These are phyloP conservation scores for Nesogale talazaci DNA, from an alignment of 2,113 vertebrate species.

Conservation along the genomic window DNA sequence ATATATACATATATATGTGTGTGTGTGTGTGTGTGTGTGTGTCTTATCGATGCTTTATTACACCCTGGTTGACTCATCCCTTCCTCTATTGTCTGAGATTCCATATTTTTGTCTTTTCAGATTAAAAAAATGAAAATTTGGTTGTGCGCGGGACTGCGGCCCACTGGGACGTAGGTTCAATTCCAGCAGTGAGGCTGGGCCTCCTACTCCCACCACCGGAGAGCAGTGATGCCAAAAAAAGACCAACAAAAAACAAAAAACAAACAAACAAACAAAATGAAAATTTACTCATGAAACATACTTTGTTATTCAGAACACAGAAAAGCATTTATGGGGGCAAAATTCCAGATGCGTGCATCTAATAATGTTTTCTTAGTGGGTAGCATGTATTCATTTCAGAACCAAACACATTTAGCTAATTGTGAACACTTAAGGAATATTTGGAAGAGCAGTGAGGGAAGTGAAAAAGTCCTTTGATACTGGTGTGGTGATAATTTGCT, in stretches of 20 bases:
- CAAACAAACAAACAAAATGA: no score
- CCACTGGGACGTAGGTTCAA: no score
- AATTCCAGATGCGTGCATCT: neutral
- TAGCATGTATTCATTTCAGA: neutral
- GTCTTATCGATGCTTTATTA: no score
- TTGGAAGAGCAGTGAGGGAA: neutral
- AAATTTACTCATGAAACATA: neutral
- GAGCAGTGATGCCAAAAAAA: no score
- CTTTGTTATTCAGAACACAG: neutral
- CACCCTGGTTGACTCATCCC: no score
- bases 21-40: no score
- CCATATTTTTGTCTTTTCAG: neutral
- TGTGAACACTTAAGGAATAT: neutral
- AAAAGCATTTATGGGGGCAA: neutral
- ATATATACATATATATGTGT: no score
- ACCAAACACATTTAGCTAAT: neutral
- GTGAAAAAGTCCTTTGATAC: neutral
- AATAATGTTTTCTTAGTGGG: neutral
- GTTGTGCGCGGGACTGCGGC: no score
- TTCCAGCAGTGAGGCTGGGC: no score
- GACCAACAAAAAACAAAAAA: no score
- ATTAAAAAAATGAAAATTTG: no score
- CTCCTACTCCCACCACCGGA: no score
- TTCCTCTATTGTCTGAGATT: neutral
- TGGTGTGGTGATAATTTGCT: neutral